phyloP scores from a whole-genome alignment of 2,113 vertebrate genomes.

The Spilogale gracilis region DNA sequence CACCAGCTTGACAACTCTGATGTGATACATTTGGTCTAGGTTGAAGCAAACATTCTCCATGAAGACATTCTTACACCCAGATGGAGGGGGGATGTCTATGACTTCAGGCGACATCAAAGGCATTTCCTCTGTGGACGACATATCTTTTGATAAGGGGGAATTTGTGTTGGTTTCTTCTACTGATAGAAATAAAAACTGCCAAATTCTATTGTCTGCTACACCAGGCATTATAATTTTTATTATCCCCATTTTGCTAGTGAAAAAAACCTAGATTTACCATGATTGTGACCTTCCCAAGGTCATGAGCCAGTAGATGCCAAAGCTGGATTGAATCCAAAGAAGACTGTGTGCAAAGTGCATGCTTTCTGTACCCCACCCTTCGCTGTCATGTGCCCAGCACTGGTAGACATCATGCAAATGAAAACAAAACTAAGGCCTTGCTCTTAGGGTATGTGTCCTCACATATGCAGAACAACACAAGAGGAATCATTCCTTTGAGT shows the following conservation, averaged over 20 bases:
- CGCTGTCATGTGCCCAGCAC: background rate
- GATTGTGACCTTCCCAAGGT: background rate
- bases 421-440: background rate
- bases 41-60: slow-evolving; percentile 70
- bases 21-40: background rate
- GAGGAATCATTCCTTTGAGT: background rate
- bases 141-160: background rate
- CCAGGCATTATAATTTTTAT: background rate
- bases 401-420: background rate
- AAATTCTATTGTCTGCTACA: background rate
- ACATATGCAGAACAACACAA: background rate
- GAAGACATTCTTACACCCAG: background rate
- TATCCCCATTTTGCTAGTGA: background rate
- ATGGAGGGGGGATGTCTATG: background rate
- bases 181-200: background rate
- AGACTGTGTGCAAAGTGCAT: background rate
- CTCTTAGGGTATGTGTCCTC: too few relatives aligned
- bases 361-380: fast-evolving
- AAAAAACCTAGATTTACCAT: background rate
- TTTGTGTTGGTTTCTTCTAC: background rate
- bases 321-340: background rate
- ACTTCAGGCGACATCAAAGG: background rate
- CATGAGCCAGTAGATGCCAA: too few relatives aligned
- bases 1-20: slow-evolving; percentile 51
- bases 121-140: background rate